Evolutionary conservation across 2,113 vertebrate genomes (phyloP).

Genomic region (Nothoprocta pentlandii): DNA sequence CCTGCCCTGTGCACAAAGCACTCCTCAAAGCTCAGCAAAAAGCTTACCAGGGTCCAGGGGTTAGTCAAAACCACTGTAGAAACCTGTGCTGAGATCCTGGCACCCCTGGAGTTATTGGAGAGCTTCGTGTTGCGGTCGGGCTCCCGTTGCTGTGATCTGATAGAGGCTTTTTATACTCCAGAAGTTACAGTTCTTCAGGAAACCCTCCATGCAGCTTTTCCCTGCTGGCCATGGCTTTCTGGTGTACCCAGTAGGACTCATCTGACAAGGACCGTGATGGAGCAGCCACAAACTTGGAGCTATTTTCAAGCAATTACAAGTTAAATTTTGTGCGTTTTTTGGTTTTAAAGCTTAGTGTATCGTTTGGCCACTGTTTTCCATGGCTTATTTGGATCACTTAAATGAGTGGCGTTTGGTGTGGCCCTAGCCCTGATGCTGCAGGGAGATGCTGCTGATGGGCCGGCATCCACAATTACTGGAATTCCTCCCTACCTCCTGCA

Average conservation of each 20-base stretch:
- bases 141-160: background rate
- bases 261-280: background rate
- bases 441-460: background rate
- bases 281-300: background rate
- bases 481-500: background rate
- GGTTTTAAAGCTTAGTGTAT: background rate
- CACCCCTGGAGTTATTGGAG: background rate
- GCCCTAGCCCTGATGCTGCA: background rate
- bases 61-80: fast-evolving
- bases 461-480: background rate
- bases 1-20: background rate
- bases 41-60: background rate
- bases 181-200: background rate
- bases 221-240: background rate
- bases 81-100: background rate
- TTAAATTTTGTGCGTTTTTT: background rate
- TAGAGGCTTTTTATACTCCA: fast-evolving
- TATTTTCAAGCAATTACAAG: background rate
- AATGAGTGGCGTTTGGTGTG: fast-evolving
- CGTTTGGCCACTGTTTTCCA: background rate
- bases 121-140: background rate
- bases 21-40: background rate
- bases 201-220: background rate
- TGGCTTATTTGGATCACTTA: background rate
- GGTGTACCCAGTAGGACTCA: fast-evolving